phyloP scores from a whole-genome alignment of 2,888 invertebrate genomes.

The Auanema sp. region DNA sequence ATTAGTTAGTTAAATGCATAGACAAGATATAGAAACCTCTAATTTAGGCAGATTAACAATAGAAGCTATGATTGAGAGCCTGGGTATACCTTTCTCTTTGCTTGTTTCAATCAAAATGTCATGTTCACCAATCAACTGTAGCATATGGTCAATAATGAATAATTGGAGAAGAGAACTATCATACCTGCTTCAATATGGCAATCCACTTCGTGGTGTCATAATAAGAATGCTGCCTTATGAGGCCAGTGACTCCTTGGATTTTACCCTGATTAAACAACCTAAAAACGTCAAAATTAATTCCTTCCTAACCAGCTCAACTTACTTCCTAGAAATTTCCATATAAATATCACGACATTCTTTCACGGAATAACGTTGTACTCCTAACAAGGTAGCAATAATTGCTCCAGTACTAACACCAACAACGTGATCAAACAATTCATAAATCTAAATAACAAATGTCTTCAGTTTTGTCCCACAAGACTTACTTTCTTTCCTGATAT shows the following conservation, averaged over 20 bases:
- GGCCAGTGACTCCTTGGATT: conserved; percentile 43
- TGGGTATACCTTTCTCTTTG: conserved; percentile 46
- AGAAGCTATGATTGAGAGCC: conserved; percentile 80
- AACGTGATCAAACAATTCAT: conserved; percentile 84
- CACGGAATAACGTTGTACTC: conserved; percentile 71
- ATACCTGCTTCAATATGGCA: conserved; percentile 71
- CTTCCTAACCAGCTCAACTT: conserved; percentile 65
- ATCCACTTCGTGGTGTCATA: conserved; percentile 86
- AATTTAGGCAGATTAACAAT: conserved; percentile 77
- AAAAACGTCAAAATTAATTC: conserved; percentile 2
- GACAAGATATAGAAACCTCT: too few species aligned
- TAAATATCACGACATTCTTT: conserved; percentile 70
- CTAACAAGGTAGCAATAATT: conserved; percentile 77
- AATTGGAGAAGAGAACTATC: neutral
- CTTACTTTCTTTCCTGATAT: conserved; percentile 64
- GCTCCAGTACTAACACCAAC: conserved; percentile 72
- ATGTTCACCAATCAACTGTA: conserved; percentile 48
- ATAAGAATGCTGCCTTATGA: conserved; percentile 76
- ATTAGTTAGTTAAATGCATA: neutral
- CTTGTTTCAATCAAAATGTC: conserved; percentile 51
- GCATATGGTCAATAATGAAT: neutral
- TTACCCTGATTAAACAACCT: conserved; percentile 38
- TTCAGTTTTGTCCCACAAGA: too few species aligned
- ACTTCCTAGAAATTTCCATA: conserved; percentile 66
- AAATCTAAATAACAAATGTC: conserved; percentile 67